phyloP scores from a whole-genome alignment of 2,888 invertebrate species.

The Oligia strigilis region DNA sequence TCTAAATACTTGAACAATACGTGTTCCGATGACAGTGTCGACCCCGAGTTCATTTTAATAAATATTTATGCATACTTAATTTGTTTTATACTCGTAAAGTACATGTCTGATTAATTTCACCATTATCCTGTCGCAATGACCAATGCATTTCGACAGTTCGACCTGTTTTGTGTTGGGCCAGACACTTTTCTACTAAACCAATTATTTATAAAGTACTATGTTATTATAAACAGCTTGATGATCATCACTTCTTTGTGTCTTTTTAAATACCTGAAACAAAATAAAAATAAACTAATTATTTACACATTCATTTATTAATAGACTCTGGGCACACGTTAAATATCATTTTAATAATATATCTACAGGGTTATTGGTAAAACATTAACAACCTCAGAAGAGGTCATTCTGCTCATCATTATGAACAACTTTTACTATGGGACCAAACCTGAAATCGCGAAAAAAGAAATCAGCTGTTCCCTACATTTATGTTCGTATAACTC shows the following conservation, averaged over 20 bases:
- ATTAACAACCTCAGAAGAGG: no score
- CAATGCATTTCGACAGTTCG: not conserved
- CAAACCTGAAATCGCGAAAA: no score
- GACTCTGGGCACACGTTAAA: not conserved
- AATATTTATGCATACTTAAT: constrained; percentile 25
- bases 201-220: not conserved
- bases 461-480: no score
- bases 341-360: not conserved
- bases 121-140: not conserved
- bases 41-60: not conserved
- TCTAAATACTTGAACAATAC: constrained; percentile 2
- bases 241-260: not conserved
- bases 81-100: not conserved
- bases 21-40: not conserved
- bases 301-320: not conserved
- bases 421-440: no score
- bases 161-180: not conserved
- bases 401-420: no score
- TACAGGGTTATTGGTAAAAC: no score
- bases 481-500: no score
- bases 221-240: not conserved
- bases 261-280: constrained; percentile 49
- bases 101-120: not conserved
- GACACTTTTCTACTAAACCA: not conserved
- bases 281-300: not conserved